Conservation (phyloP, 2,888 invertebrate genomes). For the Dryocosmus kuriphilus region DNA sequence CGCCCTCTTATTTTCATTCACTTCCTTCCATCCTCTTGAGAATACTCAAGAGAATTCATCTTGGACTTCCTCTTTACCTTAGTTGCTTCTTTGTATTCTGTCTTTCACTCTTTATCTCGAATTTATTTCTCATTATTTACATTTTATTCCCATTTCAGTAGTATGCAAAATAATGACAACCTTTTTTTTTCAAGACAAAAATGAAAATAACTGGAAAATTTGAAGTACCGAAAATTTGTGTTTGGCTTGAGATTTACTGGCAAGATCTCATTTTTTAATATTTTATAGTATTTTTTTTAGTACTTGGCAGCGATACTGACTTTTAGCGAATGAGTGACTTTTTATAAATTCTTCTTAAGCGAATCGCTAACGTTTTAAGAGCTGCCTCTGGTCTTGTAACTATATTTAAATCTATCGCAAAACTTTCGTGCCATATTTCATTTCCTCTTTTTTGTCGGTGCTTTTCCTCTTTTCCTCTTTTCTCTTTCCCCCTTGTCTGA, state of each 20-base stretch:
- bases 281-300: background rate
- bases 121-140: conserved; percentile 3
- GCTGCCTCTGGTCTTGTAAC: background rate
- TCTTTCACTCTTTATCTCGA: background rate
- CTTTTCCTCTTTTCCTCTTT: background rate
- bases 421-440: conserved; percentile 3
- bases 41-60: conserved; percentile 19
- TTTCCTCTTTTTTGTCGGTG: background rate
- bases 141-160: background rate
- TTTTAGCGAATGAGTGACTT: background rate
- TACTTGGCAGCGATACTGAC: background rate
- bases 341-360: background rate
- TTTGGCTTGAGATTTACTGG: too few species aligned
- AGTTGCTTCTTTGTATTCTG: background rate
- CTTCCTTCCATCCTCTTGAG: conserved; percentile 10
- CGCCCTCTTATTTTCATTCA: background rate
- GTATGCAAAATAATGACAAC: background rate
- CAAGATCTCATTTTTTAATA: too few species aligned
- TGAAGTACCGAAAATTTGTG: fast-evolving
- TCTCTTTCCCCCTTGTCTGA: conserved; percentile 22
- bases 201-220: too few species aligned
- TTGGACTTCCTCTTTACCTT: conserved; percentile 4
- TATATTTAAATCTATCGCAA: conserved; percentile 32
- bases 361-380: conserved; percentile 1
- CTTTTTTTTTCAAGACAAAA: too few species aligned